phyloP scores from a whole-genome alignment of 1,140 invertebrate species.

The Hermetia illucens region DNA sequence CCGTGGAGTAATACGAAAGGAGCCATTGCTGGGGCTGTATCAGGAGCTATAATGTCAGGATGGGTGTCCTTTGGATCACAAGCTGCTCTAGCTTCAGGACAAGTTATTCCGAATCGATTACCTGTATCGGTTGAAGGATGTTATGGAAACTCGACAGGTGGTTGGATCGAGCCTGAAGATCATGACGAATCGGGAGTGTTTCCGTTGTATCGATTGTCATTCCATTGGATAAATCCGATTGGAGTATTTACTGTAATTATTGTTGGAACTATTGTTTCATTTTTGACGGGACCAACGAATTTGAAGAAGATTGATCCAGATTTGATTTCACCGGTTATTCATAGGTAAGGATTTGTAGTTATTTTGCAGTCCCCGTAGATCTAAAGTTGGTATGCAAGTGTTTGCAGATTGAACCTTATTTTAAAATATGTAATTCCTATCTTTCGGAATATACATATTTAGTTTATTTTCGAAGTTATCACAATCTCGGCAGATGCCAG shows the following conservation, averaged over 20 bases:
- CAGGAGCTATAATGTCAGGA: slow-evolving; percentile 39
- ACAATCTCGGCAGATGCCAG: no score
- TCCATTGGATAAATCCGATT: slow-evolving; percentile 62
- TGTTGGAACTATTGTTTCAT: slow-evolving; percentile 49
- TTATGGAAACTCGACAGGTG: slow-evolving; percentile 13
- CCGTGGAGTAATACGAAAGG: slow-evolving; percentile 65
- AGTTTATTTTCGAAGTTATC: background rate
- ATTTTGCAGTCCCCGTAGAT: background rate
- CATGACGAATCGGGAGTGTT: slow-evolving; percentile 40
- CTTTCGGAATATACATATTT: background rate
- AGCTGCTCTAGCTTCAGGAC: slow-evolving; percentile 27
- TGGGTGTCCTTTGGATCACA: slow-evolving; percentile 41
- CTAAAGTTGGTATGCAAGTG: no score
- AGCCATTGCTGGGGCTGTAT: slow-evolving; percentile 39
- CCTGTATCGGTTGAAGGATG: slow-evolving; percentile 29
- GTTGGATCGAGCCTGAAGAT: slow-evolving; percentile 16
- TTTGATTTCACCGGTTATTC: slow-evolving; percentile 43
- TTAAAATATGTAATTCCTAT: no score
- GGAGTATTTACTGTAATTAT: slow-evolving; percentile 44
- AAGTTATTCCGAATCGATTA: slow-evolving; percentile 31
- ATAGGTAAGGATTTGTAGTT: slow-evolving; percentile 27
- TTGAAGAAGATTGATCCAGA: slow-evolving; percentile 39
- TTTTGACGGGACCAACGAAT: slow-evolving; percentile 47
- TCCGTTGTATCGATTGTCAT: slow-evolving; percentile 53
- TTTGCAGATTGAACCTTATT: no score